Evolutionary conservation across 2,888 invertebrate species (phyloP).

Genomic region (Andrena dorsata): DNA sequence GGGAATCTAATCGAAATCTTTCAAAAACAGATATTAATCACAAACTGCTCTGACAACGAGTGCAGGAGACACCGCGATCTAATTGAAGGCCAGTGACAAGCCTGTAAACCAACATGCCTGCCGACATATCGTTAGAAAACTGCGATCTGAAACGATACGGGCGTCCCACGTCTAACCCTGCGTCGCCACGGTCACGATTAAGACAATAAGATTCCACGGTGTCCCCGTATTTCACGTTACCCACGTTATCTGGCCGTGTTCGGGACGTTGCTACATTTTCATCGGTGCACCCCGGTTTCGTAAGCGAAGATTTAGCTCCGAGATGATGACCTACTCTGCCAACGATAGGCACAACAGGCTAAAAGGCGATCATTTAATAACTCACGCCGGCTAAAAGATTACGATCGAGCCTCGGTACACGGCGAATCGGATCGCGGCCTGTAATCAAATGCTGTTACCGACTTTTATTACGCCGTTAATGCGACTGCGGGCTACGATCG

Average conservation of each 20-base stretch:
- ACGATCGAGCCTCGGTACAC: constrained; percentile 57
- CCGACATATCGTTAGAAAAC: constrained; percentile 10
- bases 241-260: constrained; percentile 54
- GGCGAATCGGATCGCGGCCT: constrained; percentile 65
- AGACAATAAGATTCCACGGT: constrained; percentile 61
- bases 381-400: constrained; percentile 58
- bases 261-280: constrained; percentile 63
- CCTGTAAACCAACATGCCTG: constrained; percentile 32
- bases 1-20: no score
- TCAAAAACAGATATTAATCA: background rate
- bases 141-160: constrained; percentile 39
- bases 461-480: constrained; percentile 63
- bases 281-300: constrained; percentile 35
- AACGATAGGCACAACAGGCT: constrained; percentile 31
- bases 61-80: background rate
- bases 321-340: constrained; percentile 65
- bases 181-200: constrained; percentile 46
- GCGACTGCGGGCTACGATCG: constrained; percentile 39
- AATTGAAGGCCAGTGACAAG: constrained; percentile 38
- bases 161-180: constrained; percentile 8
- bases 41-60: background rate
- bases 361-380: constrained; percentile 69
- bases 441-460: constrained; percentile 68
- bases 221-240: constrained; percentile 56
- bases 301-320: constrained; percentile 45